phyloP scores from a whole-genome alignment of 2,888 invertebrate genomes.

The Exocentrus adspersus region DNA sequence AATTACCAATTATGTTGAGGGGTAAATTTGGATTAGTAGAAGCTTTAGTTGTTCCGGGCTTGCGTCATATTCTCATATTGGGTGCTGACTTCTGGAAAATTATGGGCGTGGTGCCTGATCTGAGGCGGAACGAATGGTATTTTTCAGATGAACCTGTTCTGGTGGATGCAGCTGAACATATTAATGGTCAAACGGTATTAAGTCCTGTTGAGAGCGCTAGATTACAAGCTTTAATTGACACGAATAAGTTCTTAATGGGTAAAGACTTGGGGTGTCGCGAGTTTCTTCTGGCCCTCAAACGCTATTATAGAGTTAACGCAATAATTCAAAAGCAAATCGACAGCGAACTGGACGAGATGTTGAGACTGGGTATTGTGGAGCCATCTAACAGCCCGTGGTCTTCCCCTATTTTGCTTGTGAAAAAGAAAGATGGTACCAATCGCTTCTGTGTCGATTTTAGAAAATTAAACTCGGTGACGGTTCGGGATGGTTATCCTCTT shows the following conservation, averaged over 20 bases:
- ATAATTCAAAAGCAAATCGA: not conserved
- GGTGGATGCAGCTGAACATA: not conserved
- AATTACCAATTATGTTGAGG: conserved; percentile 5
- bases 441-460: conserved; percentile 2
- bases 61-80: not conserved
- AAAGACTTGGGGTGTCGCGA: conserved; percentile 11
- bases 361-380: not conserved
- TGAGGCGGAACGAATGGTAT: not conserved
- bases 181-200: not conserved
- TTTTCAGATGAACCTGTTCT: not conserved
- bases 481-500: not conserved
- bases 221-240: conserved; percentile 1
- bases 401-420: not conserved
- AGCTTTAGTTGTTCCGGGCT: not conserved
- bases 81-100: conserved; percentile 6
- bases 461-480: not conserved
- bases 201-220: not conserved
- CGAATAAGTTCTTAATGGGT: conserved; percentile 10
- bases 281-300: not conserved
- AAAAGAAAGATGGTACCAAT: not conserved
- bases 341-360: not conserved
- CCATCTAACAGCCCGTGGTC: not conserved
- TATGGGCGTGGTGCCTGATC: conserved; percentile 4
- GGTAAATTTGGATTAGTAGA: not conserved
- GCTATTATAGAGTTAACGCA: not conserved